These are phyloP conservation scores for Lordiphosa andalusiaca DNA, from an alignment of 2,888 invertebrate species.

Conservation along the genomic window DNA sequence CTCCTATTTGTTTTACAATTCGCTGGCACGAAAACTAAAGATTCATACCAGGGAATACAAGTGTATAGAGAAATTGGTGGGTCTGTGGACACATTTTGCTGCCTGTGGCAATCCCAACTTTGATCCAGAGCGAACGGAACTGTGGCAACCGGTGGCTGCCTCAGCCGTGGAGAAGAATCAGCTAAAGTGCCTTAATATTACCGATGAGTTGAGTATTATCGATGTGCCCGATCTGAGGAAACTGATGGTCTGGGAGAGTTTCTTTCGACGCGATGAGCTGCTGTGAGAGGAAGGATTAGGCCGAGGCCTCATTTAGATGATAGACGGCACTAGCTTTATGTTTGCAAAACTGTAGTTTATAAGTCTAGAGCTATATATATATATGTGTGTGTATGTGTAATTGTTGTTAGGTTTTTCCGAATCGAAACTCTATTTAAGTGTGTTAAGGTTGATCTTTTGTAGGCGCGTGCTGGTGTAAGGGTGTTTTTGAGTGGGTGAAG, in stretches of 20 bases:
- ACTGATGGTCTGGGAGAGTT: conserved; percentile 77
- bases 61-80: conserved; percentile 78
- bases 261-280: conserved; percentile 73
- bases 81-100: conserved; percentile 79
- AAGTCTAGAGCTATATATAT: conserved; percentile 30
- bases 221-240: conserved; percentile 78
- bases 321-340: conserved; percentile 2
- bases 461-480: too few species aligned
- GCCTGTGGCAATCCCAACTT: conserved; percentile 75
- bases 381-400: conserved; percentile 7
- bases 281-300: conserved; percentile 41
- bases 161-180: conserved; percentile 62
- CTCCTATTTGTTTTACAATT: conserved; percentile 79
- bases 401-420: conserved; percentile 62
- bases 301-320: neutral
- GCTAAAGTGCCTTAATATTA: conserved; percentile 79
- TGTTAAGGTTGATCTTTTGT: conserved; percentile 37
- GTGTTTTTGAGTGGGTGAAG: too few species aligned
- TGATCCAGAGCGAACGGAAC: conserved; percentile 65
- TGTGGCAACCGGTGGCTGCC: conserved; percentile 72
- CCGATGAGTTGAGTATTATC: conserved; percentile 76
- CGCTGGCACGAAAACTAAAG: conserved; percentile 74
- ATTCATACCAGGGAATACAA: conserved; percentile 76
- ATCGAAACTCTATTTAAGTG: conserved; percentile 43
- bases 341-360: conserved; percentile 58